Percentiles rank a stretch among this genome's conserved stretches.
These are phyloP conservation scores for Litoditis marina DNA, from an alignment of 2,888 invertebrate species.

Conservation along the genomic window DNA sequence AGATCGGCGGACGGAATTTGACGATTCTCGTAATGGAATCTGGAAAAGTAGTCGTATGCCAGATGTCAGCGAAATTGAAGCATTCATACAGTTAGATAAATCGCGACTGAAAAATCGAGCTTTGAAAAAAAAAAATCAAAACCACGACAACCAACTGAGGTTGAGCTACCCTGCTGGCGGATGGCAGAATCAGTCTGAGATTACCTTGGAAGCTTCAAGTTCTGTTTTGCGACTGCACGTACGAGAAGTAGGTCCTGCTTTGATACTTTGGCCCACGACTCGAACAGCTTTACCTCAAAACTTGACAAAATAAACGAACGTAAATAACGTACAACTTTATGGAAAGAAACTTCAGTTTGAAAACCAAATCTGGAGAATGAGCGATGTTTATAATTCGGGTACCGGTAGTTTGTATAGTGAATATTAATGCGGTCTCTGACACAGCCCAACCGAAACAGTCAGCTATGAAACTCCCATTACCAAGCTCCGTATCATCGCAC, in stretches of 20 bases:
- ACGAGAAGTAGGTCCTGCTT: slow-evolving; percentile 84
- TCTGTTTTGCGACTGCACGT: slow-evolving; percentile 71
- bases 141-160: too few relatives aligned
- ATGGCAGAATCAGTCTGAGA: too few relatives aligned
- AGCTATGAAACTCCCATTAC: too few relatives aligned
- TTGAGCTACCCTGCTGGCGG: too few relatives aligned
- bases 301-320: background rate
- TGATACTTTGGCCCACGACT: slow-evolving; percentile 78
- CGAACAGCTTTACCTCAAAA: slow-evolving; percentile 64
- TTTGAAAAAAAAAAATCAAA: background rate
- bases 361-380: too few relatives aligned
- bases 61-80: background rate
- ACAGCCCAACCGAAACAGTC: too few relatives aligned
- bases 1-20: slow-evolving; percentile 77
- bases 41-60: slow-evolving; percentile 1
- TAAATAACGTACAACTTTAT: too few relatives aligned
- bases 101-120: background rate
- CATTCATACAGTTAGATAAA: background rate
- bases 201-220: slow-evolving; percentile 10
- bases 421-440: too few relatives aligned
- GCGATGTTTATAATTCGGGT: too few relatives aligned
- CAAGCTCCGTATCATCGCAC: too few relatives aligned
- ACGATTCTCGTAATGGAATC: slow-evolving; percentile 84
- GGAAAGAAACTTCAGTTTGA: too few relatives aligned
- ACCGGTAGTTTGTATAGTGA: too few relatives aligned